Conservation (phyloP, 2,797 vertebrate species). For the Alcedo atthis region DNA sequence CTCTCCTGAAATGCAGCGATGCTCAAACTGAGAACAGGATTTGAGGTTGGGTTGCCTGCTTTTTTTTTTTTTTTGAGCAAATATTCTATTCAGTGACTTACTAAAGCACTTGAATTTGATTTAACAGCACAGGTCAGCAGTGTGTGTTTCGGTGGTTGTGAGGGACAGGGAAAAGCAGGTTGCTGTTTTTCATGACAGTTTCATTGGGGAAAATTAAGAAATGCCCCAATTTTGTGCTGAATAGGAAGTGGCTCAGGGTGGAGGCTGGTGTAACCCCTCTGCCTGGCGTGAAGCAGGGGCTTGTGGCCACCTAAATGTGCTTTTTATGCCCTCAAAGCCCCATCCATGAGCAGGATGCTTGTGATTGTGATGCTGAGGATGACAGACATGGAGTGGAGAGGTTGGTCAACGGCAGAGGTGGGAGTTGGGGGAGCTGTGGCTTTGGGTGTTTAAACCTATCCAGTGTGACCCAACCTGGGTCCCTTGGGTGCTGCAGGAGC, state of each 20-base stretch:
- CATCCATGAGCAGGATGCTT: accelerated
- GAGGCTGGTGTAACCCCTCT: not conserved
- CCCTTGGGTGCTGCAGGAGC: not conserved
- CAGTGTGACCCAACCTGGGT: not conserved
- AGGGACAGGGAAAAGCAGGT: not conserved
- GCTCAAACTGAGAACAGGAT: not conserved
- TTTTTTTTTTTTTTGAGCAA: not conserved
- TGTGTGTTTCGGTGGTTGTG: not conserved
- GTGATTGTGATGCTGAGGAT: not conserved
- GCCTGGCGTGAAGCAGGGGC: accelerated
- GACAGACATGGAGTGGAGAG: not conserved
- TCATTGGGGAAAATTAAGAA: not conserved
- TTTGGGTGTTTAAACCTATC: not conserved
- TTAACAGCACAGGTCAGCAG: not conserved
- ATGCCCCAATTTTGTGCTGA: not conserved
- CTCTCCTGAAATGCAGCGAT: not conserved
- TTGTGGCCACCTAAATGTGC: not conserved
- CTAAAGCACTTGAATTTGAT: not conserved
- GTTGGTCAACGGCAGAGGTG: not conserved
- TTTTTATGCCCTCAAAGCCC: not conserved
- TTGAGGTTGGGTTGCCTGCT: not conserved
- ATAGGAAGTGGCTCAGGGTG: not conserved
- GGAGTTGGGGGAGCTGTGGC: not conserved
- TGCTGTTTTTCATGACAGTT: not conserved
- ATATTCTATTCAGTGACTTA: not conserved